phyloP scores from a whole-genome alignment of 1,140 invertebrate species.

The Sycobia sp. region DNA sequence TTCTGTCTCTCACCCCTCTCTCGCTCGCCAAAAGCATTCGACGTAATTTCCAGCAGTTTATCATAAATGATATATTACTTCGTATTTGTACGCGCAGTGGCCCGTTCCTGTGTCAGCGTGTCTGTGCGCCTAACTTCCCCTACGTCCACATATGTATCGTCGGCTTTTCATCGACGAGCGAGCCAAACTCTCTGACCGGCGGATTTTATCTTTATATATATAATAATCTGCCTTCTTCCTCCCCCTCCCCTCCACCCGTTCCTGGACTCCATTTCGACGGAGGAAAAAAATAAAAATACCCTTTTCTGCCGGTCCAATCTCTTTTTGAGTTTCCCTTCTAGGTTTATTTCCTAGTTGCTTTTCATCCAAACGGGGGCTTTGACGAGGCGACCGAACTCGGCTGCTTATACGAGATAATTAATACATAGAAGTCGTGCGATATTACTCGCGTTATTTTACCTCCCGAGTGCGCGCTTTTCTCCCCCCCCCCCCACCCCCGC shows the following conservation, averaged over 20 bases:
- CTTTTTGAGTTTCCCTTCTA: too few relatives aligned
- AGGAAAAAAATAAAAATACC: too few relatives aligned
- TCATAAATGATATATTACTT: conserved; percentile 32
- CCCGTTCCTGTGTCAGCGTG: neutral
- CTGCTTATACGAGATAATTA: neutral
- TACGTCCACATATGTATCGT: neutral
- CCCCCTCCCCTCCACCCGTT: too few relatives aligned
- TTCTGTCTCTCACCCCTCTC: too few relatives aligned
- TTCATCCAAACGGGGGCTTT: neutral
- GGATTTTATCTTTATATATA: conserved; percentile 26
- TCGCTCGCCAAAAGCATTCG: neutral
- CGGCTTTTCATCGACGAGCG: conserved; percentile 17
- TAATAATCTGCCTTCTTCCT: conserved; percentile 19
- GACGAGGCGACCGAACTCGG: neutral
- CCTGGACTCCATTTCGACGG: too few relatives aligned
- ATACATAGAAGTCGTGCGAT: too few relatives aligned
- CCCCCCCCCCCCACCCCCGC: too few relatives aligned
- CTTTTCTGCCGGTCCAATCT: too few relatives aligned
- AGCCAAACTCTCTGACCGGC: neutral
- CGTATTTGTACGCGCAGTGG: conserved; percentile 13
- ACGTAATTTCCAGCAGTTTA: conserved; percentile 30
- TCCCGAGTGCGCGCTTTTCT: too few relatives aligned
- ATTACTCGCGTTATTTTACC: too few relatives aligned
- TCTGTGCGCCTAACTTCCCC: neutral
- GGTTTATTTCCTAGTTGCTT: too few relatives aligned